A percentile compares a stretch with the other conserved stretches of the same genome.
Conservation (phyloP, 2,797 vertebrate genomes). For the Hirundo rustica region DNA sequence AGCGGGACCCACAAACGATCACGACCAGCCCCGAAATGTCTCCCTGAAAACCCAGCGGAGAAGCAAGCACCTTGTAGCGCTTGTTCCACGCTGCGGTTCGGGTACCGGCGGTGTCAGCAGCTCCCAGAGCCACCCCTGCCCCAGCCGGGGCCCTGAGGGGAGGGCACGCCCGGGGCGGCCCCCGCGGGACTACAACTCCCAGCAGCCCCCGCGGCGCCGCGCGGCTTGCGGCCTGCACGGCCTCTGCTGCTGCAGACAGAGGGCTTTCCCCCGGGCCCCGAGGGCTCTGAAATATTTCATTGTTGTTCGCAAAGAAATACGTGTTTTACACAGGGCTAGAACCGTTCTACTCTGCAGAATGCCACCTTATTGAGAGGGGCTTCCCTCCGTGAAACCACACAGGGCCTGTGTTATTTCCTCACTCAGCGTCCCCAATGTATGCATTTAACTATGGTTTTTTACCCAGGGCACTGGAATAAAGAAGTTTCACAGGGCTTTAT, state of each 20-base stretch:
- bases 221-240: not conserved
- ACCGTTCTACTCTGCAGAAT: not conserved
- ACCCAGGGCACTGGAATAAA: not conserved
- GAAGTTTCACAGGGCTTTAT: not conserved
- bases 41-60: not conserved
- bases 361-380: accelerated
- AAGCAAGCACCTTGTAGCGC: not conserved
- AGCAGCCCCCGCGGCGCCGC: constrained; percentile 42
- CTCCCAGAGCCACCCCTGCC: accelerated
- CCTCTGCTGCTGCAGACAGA: accelerated
- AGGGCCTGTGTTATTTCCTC: not conserved
- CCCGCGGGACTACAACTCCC: constrained; percentile 68
- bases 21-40: not conserved
- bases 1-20: not conserved
- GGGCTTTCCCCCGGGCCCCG: accelerated
- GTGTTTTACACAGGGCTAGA: accelerated
- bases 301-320: accelerated
- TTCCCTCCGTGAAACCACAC: not conserved
- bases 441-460: accelerated
- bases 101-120: accelerated
- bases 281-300: accelerated
- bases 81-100: not conserved
- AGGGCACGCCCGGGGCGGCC: not conserved
- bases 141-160: not conserved
- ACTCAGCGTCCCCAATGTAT: not conserved